Base-by-base conservation (phyloP, 2,113 vertebrate genomes). In the Prionailurus bengalensis region DNA sequence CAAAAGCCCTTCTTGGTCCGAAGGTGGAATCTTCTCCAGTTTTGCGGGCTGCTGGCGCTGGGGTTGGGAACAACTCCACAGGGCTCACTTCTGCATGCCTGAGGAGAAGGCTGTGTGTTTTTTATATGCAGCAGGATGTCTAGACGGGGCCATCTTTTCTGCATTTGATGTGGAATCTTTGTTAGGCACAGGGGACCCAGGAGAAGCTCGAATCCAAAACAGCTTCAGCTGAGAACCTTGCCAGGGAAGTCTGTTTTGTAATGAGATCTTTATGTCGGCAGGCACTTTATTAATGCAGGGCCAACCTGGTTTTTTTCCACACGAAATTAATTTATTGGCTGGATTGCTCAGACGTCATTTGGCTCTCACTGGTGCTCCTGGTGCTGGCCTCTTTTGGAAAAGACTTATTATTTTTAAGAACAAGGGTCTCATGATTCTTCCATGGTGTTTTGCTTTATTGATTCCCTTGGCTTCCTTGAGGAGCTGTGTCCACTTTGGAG, bases 241-340 rank as follows among this genome's bases (percentile, higher is more conserved):
- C 97, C 96, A 97, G 97, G 94, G 96, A 42, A 51, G 79, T 61
- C 82, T 95, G 92, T 68, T 85, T 85, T 1, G 21, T 97, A 97
- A 96, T 87, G 89, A 97, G 95, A 76, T 89, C 97, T 95, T 93
- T 31, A 84, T 97, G 97, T 94, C 11, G 29, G 93, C 12, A 2
- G 79, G 80, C 39, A 53, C 92, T 91, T 80, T 92, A 80, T 80
- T 91, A 90, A 95, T 86, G 58, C 84, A 7, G 91, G 89, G 79
- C 91, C 93, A 89, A 70, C 48, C 48, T 29, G 27, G 90, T 58
- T 85, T 76, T 91, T 93, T 61, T 61, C 92, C 94, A 95, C 96
- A 84, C 89, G 97, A 96, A 94, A 89, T 97, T 97, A 97, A 97
- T 98, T 97, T 98, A 95, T 94, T 96, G 94, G 74, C 61, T 91